Percentiles rank a stretch among this genome's conserved stretches.
phyloP scores from a whole-genome alignment of 2,888 invertebrate genomes.

The Gonocerus acuteangulatus region DNA sequence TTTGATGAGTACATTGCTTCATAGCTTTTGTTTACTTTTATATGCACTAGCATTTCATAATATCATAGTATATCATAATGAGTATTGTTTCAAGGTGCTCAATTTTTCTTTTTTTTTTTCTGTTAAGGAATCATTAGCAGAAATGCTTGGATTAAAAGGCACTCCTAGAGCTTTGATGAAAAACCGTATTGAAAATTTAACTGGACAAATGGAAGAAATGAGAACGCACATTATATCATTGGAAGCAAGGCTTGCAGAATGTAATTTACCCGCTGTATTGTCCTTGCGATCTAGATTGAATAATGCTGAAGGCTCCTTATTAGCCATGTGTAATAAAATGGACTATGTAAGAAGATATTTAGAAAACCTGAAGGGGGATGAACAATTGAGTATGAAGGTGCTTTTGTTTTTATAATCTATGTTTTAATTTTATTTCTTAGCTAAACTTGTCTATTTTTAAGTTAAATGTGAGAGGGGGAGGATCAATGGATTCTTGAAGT shows the following conservation, averaged over 20 bases:
- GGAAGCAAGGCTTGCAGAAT: conserved; percentile 42
- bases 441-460: background rate
- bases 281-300: conserved; percentile 26
- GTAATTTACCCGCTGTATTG: conserved; percentile 36
- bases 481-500: too few species aligned
- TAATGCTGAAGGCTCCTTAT: conserved; percentile 32
- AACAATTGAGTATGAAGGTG: conserved; percentile 33
- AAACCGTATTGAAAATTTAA: conserved; percentile 31
- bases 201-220: conserved; percentile 34
- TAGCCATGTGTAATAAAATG: conserved; percentile 33
- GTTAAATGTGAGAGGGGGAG: too few species aligned
- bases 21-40: too few species aligned
- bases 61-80: too few species aligned
- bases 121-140: conserved; percentile 36
- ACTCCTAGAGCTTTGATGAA: conserved; percentile 33
- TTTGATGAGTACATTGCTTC: too few species aligned
- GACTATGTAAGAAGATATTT: conserved; percentile 33
- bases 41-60: too few species aligned
- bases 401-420: background rate
- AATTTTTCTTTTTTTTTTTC: too few species aligned
- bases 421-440: background rate
- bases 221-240: conserved; percentile 29
- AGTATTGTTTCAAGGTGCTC: too few species aligned
- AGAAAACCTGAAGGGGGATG: conserved; percentile 30
- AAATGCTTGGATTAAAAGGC: conserved; percentile 36